These are phyloP conservation scores for Drosophila lacicola DNA, from an alignment of 2,888 invertebrate genomes.

Conservation along the genomic window DNA sequence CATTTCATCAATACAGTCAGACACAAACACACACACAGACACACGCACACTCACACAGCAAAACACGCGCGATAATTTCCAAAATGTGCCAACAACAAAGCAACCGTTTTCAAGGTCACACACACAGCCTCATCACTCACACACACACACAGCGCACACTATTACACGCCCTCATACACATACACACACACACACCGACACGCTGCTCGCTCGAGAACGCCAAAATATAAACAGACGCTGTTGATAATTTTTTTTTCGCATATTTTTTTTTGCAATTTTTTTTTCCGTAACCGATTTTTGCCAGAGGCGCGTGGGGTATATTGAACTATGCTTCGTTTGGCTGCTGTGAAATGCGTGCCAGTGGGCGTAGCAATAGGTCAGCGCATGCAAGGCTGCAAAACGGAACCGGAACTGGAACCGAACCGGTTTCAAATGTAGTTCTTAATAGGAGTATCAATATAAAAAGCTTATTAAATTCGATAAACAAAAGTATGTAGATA, in stretches of 20 bases:
- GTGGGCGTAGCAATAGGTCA: conserved; percentile 27
- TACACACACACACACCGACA: conserved; percentile 2
- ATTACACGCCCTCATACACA: conserved; percentile 17
- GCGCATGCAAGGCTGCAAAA: too few relatives aligned
- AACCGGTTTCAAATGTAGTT: too few relatives aligned
- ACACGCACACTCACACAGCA: conserved; percentile 7
- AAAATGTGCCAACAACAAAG: conserved; percentile 81
- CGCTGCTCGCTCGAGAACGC: conserved; percentile 18
- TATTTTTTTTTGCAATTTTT: conserved; percentile 22
- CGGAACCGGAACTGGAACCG: too few relatives aligned
- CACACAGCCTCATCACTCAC: conserved; percentile 43
- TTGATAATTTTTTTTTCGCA: conserved; percentile 50
- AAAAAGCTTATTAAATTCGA: too few relatives aligned
- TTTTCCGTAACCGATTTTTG: conserved; percentile 13
- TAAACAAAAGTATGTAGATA: too few relatives aligned
- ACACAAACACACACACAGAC: conserved; percentile 12
- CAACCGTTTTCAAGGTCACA: conserved; percentile 80
- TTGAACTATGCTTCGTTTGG: conserved; percentile 10
- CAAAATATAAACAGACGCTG: conserved; percentile 53
- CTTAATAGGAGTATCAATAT: too few relatives aligned
- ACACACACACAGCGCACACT: conserved; percentile 17
- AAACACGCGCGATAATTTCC: conserved; percentile 76
- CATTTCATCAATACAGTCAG: conserved; percentile 46
- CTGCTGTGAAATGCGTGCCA: background rate
- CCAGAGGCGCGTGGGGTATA: conserved; percentile 40